Evolutionary conservation across 2,888 invertebrate species (phyloP).

Genomic region (Xestia sexstrigata): DNA sequence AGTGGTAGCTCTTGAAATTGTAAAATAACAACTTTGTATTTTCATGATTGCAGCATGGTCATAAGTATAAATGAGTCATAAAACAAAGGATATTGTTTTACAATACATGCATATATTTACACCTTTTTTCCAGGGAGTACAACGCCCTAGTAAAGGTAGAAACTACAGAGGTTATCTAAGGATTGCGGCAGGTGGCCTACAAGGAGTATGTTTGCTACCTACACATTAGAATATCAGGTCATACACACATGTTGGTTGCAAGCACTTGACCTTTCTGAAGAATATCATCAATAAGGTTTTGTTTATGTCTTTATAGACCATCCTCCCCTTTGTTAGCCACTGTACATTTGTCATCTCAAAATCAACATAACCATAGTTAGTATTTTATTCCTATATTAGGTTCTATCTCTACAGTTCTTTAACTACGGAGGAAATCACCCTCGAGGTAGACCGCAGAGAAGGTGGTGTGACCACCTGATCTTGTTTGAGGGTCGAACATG

Average conservation of each 20-base stretch:
- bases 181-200: background rate
- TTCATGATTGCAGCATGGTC: slow-evolving; percentile 11
- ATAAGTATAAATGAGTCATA: slow-evolving; percentile 21
- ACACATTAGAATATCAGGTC: background rate
- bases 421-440: too few species aligned
- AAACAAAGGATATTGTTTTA: background rate
- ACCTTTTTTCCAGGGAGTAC: background rate
- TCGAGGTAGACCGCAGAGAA: too few species aligned
- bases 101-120: background rate
- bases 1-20: slow-evolving; percentile 14
- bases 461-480: too few species aligned
- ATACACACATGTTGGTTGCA: background rate
- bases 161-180: background rate
- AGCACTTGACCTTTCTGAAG: background rate
- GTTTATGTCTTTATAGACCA: background rate
- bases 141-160: background rate
- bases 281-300: background rate
- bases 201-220: background rate
- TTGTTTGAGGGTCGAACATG: too few species aligned
- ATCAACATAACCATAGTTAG: background rate
- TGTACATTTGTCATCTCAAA: background rate
- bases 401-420: too few species aligned
- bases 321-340: background rate
- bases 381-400: background rate
- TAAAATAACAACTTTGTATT: slow-evolving; percentile 15